Evolutionary conservation across 2,888 invertebrate species (phyloP), one percentile per base, ranked within the genome.

Genomic region (Mesodorylaimus sp.): DNA sequence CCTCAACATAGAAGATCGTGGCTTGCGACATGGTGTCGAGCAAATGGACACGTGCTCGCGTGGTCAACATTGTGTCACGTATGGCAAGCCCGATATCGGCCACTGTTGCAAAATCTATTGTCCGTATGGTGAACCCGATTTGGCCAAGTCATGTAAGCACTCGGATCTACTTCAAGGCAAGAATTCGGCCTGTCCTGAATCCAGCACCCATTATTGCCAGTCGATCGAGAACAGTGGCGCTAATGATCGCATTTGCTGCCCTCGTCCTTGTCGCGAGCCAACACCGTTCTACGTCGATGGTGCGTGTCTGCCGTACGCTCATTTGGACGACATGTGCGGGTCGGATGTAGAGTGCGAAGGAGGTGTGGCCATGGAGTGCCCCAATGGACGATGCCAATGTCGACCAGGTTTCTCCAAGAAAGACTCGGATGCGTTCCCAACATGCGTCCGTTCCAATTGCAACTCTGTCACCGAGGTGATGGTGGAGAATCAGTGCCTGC

Each of bases 71-170:
- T 65, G 65, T 50, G 62, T 60, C 47, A 63, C 62, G 3, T 65
- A 63, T 53, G 65, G 65, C 19, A 61, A 61, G 48, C 65, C 65
- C 1, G 61, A 60, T 53, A 60, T 64, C 38, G 65, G 65, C 2
- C 64, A 64, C 50, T 65, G 65, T 50, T 65, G 65, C 54, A 58
- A 59, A n/a, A 47, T 65, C 37, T 53, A 59, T n/a, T 65, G 65
- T 46, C 65, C 65, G 24, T 66, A 61, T 53, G 65, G 65, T 44
- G 59, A 61, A 51, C 62, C 64, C 16, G 63, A 63, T 53, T 39
- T 47, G 16, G 10, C 37, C 3, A 64, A 63, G 50, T 62, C 62
- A 3, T n/a, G n/a, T n/a, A n/a, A n/a, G n/a, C n/a, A n/a, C n/a
- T n/a, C n/a, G n/a, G n/a, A n/a, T n/a, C n/a, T n/a, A n/a, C n/a